Evolutionary conservation across 2,888 invertebrate genomes (phyloP), one percentile per base, ranked within the genome.

Genomic region (Ethmia dodecea): DNA sequence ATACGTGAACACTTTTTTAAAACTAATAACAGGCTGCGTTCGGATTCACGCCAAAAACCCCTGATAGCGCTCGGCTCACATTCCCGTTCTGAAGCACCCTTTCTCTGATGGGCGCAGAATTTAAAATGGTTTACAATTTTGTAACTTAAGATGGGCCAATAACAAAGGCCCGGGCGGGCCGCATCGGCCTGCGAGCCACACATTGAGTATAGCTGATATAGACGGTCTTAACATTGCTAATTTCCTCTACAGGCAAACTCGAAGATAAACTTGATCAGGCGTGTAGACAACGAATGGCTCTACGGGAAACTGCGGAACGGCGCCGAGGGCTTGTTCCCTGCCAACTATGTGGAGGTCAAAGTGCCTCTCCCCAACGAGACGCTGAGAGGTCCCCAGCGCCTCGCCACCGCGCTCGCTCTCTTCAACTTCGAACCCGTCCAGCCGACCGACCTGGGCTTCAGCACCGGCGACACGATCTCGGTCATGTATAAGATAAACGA

Each of bases 251-350:
- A 94, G 94, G 88, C 87, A 34, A 91, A 91, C 50, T 92, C 95
- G 50, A 88, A 89, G 45, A 91, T 97, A 39, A 88, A 90, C 47
- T 73, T 96, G 53, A 66, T 92, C 49, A 88, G 89, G 55, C 88
- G 89, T 55, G 86, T 95, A 14, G 93, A 94, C 61, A 87, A 89
- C 18, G 94, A 94, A 48, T 97, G 96, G 96, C 76, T 93, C 45
- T 90, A 88, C 61, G 96, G 96, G 4, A 88, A 89, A 49, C 74
- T 92, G 34, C 89, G 89, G 35, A 75, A 70, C 49, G 91, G 90
- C 40, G 86, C 87, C 38, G 90, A 92, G 64, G 96, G 96, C 24
- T 91, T 96, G 49, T 96, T 96, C 76, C 96, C 96, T 1, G 83
- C 88, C 13, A 93, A 90, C 72, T 96, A 93, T 73, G 88, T 96